Percentiles rank a stretch among this genome's conserved stretches.
Conservation (phyloP, 2,797 vertebrate species). For the Emys orbicularis region DNA sequence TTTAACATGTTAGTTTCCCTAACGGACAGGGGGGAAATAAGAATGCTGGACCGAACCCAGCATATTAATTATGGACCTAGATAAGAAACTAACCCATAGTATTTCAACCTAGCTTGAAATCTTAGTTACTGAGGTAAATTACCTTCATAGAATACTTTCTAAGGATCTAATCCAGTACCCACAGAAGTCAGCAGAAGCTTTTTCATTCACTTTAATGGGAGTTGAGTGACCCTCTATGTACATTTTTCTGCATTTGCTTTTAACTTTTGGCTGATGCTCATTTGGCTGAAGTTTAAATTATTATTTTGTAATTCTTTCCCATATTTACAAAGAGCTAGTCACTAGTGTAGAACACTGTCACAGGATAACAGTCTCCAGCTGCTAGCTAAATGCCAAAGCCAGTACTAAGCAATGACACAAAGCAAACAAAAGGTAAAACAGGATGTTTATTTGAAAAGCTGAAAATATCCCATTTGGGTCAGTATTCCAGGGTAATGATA, state of each 20-base stretch:
- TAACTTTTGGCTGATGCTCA: background rate
- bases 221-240: background rate
- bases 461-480: background rate
- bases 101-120: background rate
- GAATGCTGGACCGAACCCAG: background rate
- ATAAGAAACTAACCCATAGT: too few species aligned
- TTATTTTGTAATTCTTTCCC: background rate
- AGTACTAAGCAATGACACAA: background rate
- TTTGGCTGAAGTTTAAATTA: background rate
- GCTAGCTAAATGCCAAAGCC: background rate
- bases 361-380: background rate
- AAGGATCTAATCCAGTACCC: background rate
- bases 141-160: background rate
- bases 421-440: background rate
- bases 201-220: background rate
- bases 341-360: background rate
- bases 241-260: background rate
- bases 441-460: background rate
- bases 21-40: background rate
- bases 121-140: background rate
- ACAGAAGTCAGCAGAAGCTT: background rate
- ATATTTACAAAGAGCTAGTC: background rate
- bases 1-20: background rate
- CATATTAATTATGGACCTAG: background rate
- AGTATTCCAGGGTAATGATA: background rate